Evolutionary conservation across 2,797 vertebrate species (phyloP), one percentile per base, ranked within the genome.

Genomic region (Diceros bicornis): DNA sequence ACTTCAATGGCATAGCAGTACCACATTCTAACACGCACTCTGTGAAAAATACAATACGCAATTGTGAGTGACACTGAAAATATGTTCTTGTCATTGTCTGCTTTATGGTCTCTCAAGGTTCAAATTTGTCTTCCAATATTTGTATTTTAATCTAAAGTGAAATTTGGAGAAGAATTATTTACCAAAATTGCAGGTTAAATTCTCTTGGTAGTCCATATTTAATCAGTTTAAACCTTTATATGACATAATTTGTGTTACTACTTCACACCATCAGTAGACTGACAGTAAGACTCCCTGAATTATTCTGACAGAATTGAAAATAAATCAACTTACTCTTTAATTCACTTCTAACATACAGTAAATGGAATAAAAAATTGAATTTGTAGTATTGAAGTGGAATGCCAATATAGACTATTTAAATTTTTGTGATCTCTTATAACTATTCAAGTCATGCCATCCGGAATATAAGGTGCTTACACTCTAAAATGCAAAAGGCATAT

Each of bases 221-320:
- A 86, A 88, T 59, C 64, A 57, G 25, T 82, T 91, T 88, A 94
- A 96, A 93, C 71, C 29, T 59, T 81, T 61, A 16, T 9, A 72
- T 23, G 20, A 87, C 18, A 52, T 78, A 74, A 87, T 92, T 90
- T 78, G 6, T 66, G 8, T 79, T 71, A 89, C 61, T 86, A 68
- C 41, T 81, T 88, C 29, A 66, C 20, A 87, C 16, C 11, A 94
- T 50, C n/a, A 97, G 18, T 27, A 79, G 16, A 92, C 9, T 74
- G 55, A 89, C 29, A 95, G 47, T 74, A 93, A 83, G 37, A 89
- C 47, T 84, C 61, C 61, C 69, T 94, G 44, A 94, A 75, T 92
- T 87, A 95, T 78, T 86, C 25, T 93, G 32, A 85, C 25, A 94
- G 25, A 95, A 97, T 0, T 81, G 10, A 94, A 96, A 95, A 83